Percentiles rank a stretch among this genome's conserved stretches.
Conservation (phyloP, 2,797 vertebrate genomes). For the Rousettus madagascariensis region DNA sequence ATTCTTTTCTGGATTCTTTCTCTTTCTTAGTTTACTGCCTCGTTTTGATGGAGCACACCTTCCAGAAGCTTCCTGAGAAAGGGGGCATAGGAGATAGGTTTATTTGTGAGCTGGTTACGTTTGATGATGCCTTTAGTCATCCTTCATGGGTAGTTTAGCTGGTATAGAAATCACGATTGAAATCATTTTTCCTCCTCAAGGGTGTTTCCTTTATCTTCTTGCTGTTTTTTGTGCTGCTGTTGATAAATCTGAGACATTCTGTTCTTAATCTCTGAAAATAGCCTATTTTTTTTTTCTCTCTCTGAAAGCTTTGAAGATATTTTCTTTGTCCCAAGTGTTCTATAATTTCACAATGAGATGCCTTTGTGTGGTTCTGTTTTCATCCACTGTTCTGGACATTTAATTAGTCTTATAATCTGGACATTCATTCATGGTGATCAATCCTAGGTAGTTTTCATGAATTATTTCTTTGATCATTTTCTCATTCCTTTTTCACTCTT, state of each 20-base stretch:
- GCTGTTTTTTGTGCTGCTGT: neutral
- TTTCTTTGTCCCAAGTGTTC: neutral
- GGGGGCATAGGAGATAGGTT: neutral
- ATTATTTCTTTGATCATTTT: conserved; percentile 4
- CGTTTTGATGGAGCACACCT: neutral
- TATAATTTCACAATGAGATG: neutral
- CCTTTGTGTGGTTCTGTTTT: neutral
- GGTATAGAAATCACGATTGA: conserved; percentile 27
- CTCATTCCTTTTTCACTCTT: neutral
- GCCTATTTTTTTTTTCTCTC: neutral
- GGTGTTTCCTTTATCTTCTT: neutral
- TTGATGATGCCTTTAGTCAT: neutral
- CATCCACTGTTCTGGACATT: neutral
- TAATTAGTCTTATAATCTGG: neutral
- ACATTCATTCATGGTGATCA: neutral
- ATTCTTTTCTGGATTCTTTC: neutral
- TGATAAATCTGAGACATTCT: neutral
- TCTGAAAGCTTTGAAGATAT: neutral
- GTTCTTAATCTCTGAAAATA: neutral
- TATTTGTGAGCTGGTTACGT: neutral
- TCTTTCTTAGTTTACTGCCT: neutral
- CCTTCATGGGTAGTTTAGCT: conserved; percentile 24
- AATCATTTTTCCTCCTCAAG: neutral
- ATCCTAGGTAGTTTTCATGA: neutral
- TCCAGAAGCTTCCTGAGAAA: neutral